Conservation (phyloP, 2,113 vertebrate genomes). For the Phrynosoma blainvillii region DNA sequence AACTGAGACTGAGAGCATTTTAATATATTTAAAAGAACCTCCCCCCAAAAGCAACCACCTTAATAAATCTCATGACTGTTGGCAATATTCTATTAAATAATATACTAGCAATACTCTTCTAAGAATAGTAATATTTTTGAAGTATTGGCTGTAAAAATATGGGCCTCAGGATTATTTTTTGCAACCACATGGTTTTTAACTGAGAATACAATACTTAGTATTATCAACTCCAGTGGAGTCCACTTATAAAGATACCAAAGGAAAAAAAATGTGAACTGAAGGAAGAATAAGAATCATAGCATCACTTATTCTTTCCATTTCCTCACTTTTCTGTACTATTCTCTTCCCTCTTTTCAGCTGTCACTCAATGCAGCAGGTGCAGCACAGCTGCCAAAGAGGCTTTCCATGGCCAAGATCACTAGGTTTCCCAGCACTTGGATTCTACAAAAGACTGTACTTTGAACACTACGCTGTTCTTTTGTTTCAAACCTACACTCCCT, state of each 20-base stretch:
- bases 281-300: conserved; percentile 21
- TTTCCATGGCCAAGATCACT: conserved; percentile 47
- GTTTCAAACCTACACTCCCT: conserved; percentile 33
- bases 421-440: conserved; percentile 34
- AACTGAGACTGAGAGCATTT: not conserved
- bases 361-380: conserved; percentile 59
- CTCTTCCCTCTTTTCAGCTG: conserved; percentile 41
- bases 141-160: not conserved
- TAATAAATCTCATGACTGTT: not conserved
- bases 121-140: too few relatives aligned
- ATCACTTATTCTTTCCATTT: conserved; percentile 26
- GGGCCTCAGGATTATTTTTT: not conserved
- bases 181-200: not conserved
- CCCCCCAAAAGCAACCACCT: too few relatives aligned
- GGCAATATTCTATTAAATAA: not conserved
- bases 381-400: conserved; percentile 55
- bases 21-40: not conserved
- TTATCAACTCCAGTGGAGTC: too few relatives aligned
- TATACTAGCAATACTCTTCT: too few relatives aligned
- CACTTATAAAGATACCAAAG: not conserved
- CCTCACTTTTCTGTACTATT: conserved; percentile 54
- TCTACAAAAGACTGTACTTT: conserved; percentile 48
- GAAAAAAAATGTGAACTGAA: not conserved
- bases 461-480: conserved; percentile 60
- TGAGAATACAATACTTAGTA: not conserved